Conservation (phyloP, 1,140 invertebrate genomes). For the Brachionus manjavacas region DNA sequence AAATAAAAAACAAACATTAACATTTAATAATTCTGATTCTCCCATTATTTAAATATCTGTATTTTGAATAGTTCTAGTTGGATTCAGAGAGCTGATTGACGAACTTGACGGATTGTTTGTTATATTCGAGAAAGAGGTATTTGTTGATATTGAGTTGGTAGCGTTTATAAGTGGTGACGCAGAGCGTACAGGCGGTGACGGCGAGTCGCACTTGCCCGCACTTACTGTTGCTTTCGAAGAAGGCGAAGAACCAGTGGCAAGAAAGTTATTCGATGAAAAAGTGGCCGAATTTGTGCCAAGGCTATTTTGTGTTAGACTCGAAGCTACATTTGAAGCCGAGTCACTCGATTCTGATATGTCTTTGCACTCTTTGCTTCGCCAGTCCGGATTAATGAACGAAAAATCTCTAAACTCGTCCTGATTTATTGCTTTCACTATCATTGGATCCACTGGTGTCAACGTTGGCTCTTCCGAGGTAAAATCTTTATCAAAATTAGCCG, state of each 20-base stretch:
- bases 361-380: conserved; percentile 46
- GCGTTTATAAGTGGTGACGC: background rate
- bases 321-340: background rate
- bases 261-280: background rate
- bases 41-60: conserved; percentile 22
- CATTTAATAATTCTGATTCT: background rate
- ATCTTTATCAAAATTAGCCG: conserved; percentile 96
- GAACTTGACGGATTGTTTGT: conserved; percentile 31
- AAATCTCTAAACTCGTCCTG: conserved; percentile 96
- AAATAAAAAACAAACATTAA: background rate
- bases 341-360: background rate
- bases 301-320: background rate
- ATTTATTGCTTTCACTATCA: conserved; percentile 84
- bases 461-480: conserved; percentile 97
- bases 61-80: conserved; percentile 21
- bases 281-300: background rate
- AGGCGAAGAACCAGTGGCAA: background rate
- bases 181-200: conserved; percentile 8
- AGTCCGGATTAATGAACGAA: conserved; percentile 90
- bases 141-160: background rate
- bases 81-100: background rate
- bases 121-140: conserved; percentile 22
- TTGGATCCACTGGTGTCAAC: conserved; percentile 83
- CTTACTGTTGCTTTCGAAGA: background rate
- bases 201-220: background rate